Evolutionary conservation across 2,113 vertebrate species (phyloP), one percentile per base, ranked within the genome.

Genomic region (Tretioscincus oriximinensis): DNA sequence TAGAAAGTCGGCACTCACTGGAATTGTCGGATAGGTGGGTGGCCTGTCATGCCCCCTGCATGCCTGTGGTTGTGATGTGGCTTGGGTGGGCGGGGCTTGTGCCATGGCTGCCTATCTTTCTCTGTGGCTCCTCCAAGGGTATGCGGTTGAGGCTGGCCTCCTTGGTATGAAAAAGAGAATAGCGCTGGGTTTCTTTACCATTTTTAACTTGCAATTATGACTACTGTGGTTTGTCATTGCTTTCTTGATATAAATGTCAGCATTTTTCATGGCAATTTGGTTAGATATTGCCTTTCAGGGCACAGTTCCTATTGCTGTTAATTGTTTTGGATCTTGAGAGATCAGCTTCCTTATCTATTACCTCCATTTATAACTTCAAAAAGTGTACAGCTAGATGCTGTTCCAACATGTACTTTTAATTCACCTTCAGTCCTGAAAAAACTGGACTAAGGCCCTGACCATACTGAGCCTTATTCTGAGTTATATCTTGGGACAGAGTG

Each of bases 1-100:
- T 93, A 88, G 90, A 84, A 81, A 91, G 90, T 88, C 89, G 85
- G 86, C 78, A 72, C 84, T 92, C 92, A 84, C 85, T 88, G 85
- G 87, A 88, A 84, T 70, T 90, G 83, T 87, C 78, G 2, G 72
- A 90, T 90, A 90, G 90, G 86, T 93, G 86, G 86, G 78, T 93
- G 88, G 47, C 29, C 45, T 29, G 90, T 74, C 81, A 18, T 58
- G 16, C 71, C 73, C 84, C 29, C 47, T 83, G 9, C 28, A 18
- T 86, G 65, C 67, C 26, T 63, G 16, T 66, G 79, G 71, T 45
- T 72, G 68, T 86, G 73, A 69, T 49, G 29, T 90, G 82, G 76
- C 70, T 84, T 70, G 81, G 10, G 29, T 81, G 76, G 85, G 81
- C 61, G 82, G 18, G 72, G 49, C 0, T 0, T 81, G 65, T 67